Percentiles rank a stretch among this genome's conserved stretches.
These are phyloP conservation scores for Lasioglossum calceatum DNA, from an alignment of 2,888 invertebrate genomes.

Conservation along the genomic window DNA sequence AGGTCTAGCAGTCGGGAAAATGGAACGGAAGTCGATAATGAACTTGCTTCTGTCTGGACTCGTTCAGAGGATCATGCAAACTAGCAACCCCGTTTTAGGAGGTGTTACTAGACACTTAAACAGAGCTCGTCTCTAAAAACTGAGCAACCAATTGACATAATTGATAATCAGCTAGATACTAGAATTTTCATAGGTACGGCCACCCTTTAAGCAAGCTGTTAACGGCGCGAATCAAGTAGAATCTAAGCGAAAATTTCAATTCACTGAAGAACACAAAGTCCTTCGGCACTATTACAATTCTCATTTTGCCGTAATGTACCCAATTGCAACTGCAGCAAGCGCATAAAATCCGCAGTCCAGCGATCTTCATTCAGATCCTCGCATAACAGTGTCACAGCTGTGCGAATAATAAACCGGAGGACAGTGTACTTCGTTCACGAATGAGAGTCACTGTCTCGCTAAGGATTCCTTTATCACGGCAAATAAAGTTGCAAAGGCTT, in stretches of 20 bases:
- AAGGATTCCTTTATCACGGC: slow-evolving; percentile 40
- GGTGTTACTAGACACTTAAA: background rate
- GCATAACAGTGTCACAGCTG: background rate
- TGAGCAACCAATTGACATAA: background rate
- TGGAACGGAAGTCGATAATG: background rate
- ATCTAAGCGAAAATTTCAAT: background rate
- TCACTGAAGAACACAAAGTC: background rate
- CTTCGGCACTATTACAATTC: background rate
- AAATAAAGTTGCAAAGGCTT: slow-evolving; percentile 58
- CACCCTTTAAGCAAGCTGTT: background rate
- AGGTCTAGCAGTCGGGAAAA: background rate
- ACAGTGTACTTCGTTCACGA: background rate
- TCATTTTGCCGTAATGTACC: background rate
- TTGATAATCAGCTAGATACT: background rate
- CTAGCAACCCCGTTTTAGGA: background rate
- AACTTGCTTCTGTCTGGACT: background rate
- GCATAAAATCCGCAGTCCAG: slow-evolving; percentile 2
- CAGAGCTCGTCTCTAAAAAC: background rate
- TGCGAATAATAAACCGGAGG: too few relatives aligned
- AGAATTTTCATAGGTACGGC: background rate
- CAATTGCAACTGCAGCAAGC: background rate
- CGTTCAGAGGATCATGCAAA: background rate
- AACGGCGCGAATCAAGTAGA: background rate
- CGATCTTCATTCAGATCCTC: background rate
- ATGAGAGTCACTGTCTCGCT: slow-evolving; percentile 49